Conservation (phyloP, 1,140 invertebrate species). For the Platorchestia sp. region DNA sequence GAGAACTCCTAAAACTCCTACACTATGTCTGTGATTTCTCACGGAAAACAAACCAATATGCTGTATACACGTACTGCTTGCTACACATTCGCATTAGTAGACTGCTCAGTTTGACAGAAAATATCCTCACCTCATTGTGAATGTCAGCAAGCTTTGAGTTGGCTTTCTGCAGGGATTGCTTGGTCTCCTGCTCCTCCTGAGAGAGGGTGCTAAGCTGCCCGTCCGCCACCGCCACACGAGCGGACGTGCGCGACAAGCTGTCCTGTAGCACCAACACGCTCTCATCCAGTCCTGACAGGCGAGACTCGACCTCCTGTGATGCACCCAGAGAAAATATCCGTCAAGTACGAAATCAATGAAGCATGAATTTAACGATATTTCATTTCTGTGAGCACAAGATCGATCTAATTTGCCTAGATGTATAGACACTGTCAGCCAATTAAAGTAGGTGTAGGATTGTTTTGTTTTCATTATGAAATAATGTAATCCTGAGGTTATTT, state of each 20-base stretch:
- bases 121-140: slow-evolving; percentile 12
- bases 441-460: not conserved
- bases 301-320: not conserved
- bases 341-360: not conserved
- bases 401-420: not conserved
- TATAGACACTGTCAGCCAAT: not conserved
- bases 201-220: not conserved
- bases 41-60: no score
- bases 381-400: not conserved
- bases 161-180: not conserved
- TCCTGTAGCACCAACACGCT: not conserved
- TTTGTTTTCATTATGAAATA: not conserved
- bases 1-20: not conserved
- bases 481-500: not conserved
- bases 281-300: not conserved
- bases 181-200: not conserved
- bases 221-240: not conserved
- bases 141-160: not conserved
- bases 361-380: not conserved
- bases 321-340: not conserved
- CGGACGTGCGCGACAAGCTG: not conserved
- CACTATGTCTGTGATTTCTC: no score
- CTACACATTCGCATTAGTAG: not conserved
- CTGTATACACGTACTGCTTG: not conserved
- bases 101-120: not conserved